Percentiles rank a stretch among this genome's conserved stretches.
phyloP scores from a whole-genome alignment of 2,888 invertebrate genomes.

The Arge pagana region DNA sequence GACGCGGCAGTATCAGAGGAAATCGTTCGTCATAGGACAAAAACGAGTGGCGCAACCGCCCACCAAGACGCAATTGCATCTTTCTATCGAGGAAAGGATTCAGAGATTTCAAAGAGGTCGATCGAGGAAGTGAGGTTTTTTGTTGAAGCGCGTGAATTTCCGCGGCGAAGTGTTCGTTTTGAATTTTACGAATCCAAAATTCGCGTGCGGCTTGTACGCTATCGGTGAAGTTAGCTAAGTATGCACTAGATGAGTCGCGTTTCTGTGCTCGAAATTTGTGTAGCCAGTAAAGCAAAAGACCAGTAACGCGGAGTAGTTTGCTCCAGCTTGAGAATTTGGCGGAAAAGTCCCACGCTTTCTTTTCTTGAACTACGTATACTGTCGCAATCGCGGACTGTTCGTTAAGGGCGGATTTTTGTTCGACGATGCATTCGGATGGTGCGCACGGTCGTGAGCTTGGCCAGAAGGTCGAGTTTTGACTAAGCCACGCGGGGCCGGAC shows the following conservation, averaged over 20 bases:
- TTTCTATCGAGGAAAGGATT: not conserved
- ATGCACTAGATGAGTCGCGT: not conserved
- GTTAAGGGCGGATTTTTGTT: not conserved
- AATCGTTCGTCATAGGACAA: not conserved
- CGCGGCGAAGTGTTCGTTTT: not conserved
- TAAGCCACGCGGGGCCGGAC: constrained; percentile 34
- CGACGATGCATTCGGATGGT: not conserved
- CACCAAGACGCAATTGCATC: constrained; percentile 4
- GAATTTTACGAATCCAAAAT: not conserved
- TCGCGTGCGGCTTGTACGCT: not conserved
- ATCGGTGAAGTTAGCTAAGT: not conserved
- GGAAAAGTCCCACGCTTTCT: not conserved
- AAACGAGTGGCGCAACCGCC: constrained; percentile 9
- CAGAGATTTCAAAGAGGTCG: constrained; percentile 2
- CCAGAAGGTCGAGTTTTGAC: constrained; percentile 16
- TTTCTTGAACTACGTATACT: not conserved
- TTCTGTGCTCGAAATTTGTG: not conserved
- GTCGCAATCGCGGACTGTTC: not conserved
- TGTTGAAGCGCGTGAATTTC: not conserved
- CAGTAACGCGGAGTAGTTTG: not conserved
- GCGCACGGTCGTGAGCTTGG: not conserved
- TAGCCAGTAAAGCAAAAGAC: not conserved
- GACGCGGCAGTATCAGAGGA: not conserved
- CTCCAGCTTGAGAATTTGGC: not conserved
- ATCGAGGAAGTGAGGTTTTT: constrained; percentile 1